These are phyloP conservation scores for Zonitis immaculata DNA, from an alignment of 2,888 invertebrate species.

Conservation along the genomic window DNA sequence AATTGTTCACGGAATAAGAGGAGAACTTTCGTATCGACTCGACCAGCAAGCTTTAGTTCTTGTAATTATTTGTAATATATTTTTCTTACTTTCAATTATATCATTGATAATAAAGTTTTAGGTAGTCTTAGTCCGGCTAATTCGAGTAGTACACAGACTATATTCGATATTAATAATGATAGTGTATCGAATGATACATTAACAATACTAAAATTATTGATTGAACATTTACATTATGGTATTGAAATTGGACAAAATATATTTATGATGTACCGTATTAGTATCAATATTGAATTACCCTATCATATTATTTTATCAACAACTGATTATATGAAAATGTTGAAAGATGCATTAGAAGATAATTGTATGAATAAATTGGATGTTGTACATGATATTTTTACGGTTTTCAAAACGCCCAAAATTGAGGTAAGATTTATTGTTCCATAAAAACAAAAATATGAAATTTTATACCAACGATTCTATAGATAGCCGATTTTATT, in stretches of 20 bases:
- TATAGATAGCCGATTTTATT: constrained; percentile 59
- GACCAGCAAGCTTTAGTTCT: constrained; percentile 36
- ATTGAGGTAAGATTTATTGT: constrained; percentile 46
- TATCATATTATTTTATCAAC: constrained; percentile 54
- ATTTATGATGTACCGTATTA: constrained; percentile 54
- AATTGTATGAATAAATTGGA: constrained; percentile 55
- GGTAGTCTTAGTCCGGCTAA: constrained; percentile 27
- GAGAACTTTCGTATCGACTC: constrained; percentile 41
- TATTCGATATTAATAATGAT: constrained; percentile 24
- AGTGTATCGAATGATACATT: constrained; percentile 40
- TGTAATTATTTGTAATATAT: constrained; percentile 39
- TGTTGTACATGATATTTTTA: constrained; percentile 57
- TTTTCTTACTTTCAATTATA: not conserved
- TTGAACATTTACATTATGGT: constrained; percentile 53
- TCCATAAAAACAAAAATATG: no score
- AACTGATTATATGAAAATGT: constrained; percentile 50
- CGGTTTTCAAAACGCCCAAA: constrained; percentile 53
- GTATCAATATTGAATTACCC: constrained; percentile 54
- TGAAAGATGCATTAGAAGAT: constrained; percentile 53
- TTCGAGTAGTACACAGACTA: constrained; percentile 17
- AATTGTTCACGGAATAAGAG: constrained; percentile 43
- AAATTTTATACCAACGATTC: no score
- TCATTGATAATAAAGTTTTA: constrained; percentile 17
- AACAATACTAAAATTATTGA: constrained; percentile 49
- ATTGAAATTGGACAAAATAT: constrained; percentile 53